Conservation (phyloP, 2,888 invertebrate species). For the Sesia bembeciformis region DNA sequence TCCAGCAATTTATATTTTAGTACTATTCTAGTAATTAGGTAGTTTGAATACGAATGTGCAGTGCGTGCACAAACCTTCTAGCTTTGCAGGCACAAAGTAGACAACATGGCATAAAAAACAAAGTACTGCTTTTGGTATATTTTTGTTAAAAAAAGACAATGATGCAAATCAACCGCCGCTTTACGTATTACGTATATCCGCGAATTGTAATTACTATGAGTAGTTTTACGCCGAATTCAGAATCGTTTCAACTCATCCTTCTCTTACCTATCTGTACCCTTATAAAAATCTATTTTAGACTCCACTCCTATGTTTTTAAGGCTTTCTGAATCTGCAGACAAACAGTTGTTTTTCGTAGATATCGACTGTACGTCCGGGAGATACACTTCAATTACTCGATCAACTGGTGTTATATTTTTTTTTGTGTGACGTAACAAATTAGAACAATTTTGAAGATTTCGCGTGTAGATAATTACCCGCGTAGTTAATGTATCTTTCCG, state of each 20-base stretch:
- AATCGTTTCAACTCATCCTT: slow-evolving; percentile 38
- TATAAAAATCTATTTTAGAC: background rate
- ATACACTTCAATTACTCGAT: slow-evolving; percentile 46
- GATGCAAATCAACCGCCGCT: too few relatives aligned
- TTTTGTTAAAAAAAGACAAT: too few relatives aligned
- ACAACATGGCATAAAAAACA: too few relatives aligned
- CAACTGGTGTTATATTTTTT: slow-evolving; percentile 21
- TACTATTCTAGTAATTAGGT: too few relatives aligned
- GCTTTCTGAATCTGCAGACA: background rate
- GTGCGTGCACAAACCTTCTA: too few relatives aligned
- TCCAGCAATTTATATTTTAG: too few relatives aligned
- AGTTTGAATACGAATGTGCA: too few relatives aligned
- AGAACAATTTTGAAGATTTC: slow-evolving; percentile 3
- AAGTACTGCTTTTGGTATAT: too few relatives aligned
- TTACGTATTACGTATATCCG: slow-evolving; percentile 1
- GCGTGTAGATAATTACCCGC: background rate
- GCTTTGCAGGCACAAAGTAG: too few relatives aligned
- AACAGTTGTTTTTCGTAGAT: background rate
- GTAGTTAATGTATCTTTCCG: background rate
- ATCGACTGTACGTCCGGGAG: slow-evolving; percentile 40
- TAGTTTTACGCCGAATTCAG: slow-evolving; percentile 19
- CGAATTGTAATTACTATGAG: slow-evolving; percentile 1
- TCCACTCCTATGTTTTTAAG: background rate
- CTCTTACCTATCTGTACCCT: slow-evolving; percentile 1
- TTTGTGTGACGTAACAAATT: slow-evolving; percentile 18